Conservation (phyloP, 2,797 vertebrate genomes). For the Scomberomorus guttatus region DNA sequence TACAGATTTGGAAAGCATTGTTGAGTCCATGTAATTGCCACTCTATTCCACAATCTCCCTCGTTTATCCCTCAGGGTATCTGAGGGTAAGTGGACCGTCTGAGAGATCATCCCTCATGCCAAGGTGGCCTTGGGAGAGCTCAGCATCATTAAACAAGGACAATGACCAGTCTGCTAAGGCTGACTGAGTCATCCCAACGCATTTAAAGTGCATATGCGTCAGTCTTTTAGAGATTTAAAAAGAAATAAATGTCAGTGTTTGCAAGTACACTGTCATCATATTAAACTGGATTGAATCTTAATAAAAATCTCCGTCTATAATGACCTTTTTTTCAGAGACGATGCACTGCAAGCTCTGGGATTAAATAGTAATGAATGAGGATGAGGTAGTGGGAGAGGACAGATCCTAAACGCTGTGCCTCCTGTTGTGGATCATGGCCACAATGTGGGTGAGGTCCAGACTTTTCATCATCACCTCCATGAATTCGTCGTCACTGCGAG, state of each 20-base stretch:
- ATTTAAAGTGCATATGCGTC: constrained; percentile 59
- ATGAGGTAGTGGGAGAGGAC: constrained; percentile 61
- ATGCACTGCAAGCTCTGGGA: constrained; percentile 10
- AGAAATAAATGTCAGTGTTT: constrained; percentile 20
- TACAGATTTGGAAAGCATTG: constrained; percentile 33
- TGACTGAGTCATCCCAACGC: constrained; percentile 48
- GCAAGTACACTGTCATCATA: constrained; percentile 9
- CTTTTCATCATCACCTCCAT: constrained; percentile 96
- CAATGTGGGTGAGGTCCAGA: constrained; percentile 91
- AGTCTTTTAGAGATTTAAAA: constrained; percentile 20
- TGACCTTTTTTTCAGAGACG: constrained; percentile 31
- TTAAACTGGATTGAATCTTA: constrained; percentile 51
- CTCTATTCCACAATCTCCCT: constrained; percentile 38
- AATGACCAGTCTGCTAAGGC: constrained; percentile 39
- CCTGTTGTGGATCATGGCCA: constrained; percentile 91
- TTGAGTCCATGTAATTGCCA: constrained; percentile 45
- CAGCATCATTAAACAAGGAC: constrained; percentile 51
- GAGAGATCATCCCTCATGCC: constrained; percentile 58
- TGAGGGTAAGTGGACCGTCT: constrained; percentile 48
- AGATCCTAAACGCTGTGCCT: constrained; percentile 85
- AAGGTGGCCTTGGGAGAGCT: constrained; percentile 52
- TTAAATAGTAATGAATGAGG: constrained; percentile 47
- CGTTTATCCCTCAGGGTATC: constrained; percentile 43
- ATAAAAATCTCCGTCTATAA: constrained; percentile 56
- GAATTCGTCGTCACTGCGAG: constrained; percentile 90